Evolutionary conservation across 2,888 invertebrate species (phyloP).

Genomic region (Hedychridium roseum): DNA sequence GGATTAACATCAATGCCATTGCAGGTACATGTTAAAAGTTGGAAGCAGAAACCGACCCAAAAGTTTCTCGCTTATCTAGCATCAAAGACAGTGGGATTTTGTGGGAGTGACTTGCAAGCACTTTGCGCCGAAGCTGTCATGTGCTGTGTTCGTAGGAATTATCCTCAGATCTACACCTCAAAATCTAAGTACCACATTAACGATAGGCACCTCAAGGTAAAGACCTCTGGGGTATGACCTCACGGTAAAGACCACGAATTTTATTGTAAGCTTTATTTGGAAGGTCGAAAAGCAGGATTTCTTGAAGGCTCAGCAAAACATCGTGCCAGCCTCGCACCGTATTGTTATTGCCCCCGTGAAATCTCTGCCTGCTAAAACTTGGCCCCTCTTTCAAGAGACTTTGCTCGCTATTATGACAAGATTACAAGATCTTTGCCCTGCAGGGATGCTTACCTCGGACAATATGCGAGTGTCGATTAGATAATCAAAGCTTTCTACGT

Average conservation of each 20-base stretch:
- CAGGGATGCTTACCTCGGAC: slow-evolving; percentile 60
- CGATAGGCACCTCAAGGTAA: slow-evolving; percentile 71
- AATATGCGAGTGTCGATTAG: slow-evolving; percentile 24
- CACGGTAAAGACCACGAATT: slow-evolving; percentile 7
- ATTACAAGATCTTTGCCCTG: slow-evolving; percentile 68
- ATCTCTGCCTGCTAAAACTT: slow-evolving; percentile 67
- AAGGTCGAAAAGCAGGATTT: slow-evolving; percentile 68
- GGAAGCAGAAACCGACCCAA: slow-evolving; percentile 65
- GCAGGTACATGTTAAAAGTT: slow-evolving; percentile 64
- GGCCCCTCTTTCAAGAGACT: slow-evolving; percentile 68
- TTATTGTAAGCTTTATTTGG: slow-evolving; percentile 1
- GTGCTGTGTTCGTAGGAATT: slow-evolving; percentile 68
- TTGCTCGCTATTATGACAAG: slow-evolving; percentile 63
- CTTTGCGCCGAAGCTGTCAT: slow-evolving; percentile 72
- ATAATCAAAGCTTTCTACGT: neutral
- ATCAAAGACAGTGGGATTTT: slow-evolving; percentile 68
- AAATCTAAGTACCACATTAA: slow-evolving; percentile 66
- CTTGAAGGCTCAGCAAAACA: slow-evolving; percentile 67
- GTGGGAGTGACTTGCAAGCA: slow-evolving; percentile 73
- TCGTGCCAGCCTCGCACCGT: slow-evolving; percentile 74
- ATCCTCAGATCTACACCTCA: slow-evolving; percentile 70
- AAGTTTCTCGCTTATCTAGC: slow-evolving; percentile 69
- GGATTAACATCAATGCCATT: slow-evolving; percentile 6
- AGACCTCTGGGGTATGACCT: no score
- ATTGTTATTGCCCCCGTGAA: slow-evolving; percentile 67